Base-by-base conservation (phyloP, 92 coral and sea anemone species). In the Isaurus tuberculatus region DNA sequence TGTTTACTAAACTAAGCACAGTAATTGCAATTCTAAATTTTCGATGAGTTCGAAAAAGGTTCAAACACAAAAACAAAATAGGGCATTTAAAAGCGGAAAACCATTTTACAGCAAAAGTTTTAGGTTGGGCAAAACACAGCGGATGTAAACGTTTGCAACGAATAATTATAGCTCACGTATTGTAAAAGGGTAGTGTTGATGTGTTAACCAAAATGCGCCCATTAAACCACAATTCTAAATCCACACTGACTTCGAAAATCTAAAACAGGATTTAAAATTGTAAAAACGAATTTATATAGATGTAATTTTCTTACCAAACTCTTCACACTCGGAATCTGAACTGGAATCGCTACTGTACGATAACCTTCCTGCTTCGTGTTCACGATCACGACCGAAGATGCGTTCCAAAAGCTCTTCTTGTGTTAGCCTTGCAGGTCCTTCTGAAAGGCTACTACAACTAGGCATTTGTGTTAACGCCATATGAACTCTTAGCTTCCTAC, bases 391-490 rank as follows among this genome's bases (percentile, higher is more conserved):
- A 68, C 93, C 80, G 84, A 93, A 93, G 60, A 93, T 91, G 84
- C 97, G 87, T 42, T 91, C 97, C 48, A 93, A 80, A 57, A 93
- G 86, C 71, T 93, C 91, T 77, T 92, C 91, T 29, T 91, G 97
- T 33, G 94, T 89, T 70, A 91, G 65, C 73, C 92, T 75, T 22
- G 87, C 61, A 44, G 72, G 83, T 70, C 86, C 88, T 75, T 88
- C 74, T 51, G 90, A 85, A 43, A 88, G 81, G 31, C 89, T 75
- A 48, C 65, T 79, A 68, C 70, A 89, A 84, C 83, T 93, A 37
- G 68, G 82, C 82, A 89, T 43, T 80, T 93, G 94, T 78, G 90
- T 94, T 84, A 93, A 91, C 53, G 97, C 97, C 97, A 93, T 93
- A 80, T 49, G 36, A 31, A 44, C 85, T 4, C 32, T 33, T 26